Conservation (phyloP, 2,888 invertebrate species). For the Drosophila sordidapex region DNA sequence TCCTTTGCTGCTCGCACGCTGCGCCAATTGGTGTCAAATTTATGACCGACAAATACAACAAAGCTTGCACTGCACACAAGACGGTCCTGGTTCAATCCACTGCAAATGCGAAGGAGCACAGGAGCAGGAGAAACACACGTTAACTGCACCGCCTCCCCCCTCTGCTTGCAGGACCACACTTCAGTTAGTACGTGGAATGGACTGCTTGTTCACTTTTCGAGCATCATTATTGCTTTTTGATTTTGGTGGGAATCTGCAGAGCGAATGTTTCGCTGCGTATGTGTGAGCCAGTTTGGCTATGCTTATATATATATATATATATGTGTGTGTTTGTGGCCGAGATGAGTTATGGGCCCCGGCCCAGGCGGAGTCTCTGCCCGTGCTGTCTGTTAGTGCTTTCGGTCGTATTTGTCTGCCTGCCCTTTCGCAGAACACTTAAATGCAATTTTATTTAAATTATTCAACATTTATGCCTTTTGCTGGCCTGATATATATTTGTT, state of each 20-base stretch:
- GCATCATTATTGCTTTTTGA: conserved; percentile 79
- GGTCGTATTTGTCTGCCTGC: conserved; percentile 15
- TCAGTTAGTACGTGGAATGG: conserved; percentile 19
- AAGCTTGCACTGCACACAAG: conserved; percentile 40
- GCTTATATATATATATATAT: background rate
- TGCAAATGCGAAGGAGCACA: conserved; percentile 1
- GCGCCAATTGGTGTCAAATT: conserved; percentile 82
- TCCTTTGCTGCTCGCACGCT: conserved; percentile 49
- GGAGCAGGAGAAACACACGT: conserved; percentile 12
- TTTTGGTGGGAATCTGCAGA: conserved; percentile 75
- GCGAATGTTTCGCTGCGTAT: conserved; percentile 20
- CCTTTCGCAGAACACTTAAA: conserved; percentile 67
- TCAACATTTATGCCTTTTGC: conserved; percentile 68
- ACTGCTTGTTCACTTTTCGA: conserved; percentile 64
- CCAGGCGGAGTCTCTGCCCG: background rate
- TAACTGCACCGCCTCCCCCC: background rate
- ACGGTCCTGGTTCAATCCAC: conserved; percentile 12
- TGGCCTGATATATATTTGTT: conserved; percentile 62
- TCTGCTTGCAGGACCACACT: background rate
- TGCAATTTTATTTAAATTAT: conserved; percentile 79
- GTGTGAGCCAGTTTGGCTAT: background rate
- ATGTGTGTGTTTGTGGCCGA: conserved; percentile 14
- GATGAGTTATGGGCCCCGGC: conserved; percentile 66
- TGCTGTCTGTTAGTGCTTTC: conserved; percentile 20
- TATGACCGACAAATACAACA: conserved; percentile 75